Percentiles rank a stretch among this genome's conserved stretches.
phyloP scores from a whole-genome alignment of 2,888 invertebrate species.

The Hypomecis punctinalis region DNA sequence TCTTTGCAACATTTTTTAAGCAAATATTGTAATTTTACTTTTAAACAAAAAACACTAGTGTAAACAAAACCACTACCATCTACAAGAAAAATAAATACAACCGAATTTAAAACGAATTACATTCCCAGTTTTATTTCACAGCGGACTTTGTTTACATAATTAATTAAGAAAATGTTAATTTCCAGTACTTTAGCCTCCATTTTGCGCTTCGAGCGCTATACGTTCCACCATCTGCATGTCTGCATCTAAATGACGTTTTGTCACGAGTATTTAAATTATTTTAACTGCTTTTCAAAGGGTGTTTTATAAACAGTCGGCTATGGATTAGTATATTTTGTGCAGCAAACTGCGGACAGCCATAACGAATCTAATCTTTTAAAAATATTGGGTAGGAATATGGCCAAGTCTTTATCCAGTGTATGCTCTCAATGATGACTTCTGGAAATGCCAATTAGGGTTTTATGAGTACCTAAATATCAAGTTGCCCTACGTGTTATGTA shows the following conservation, averaged over 20 bases:
- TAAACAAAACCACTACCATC: neutral
- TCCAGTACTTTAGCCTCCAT: neutral
- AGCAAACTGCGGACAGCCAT: too few relatives aligned
- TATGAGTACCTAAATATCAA: too few relatives aligned
- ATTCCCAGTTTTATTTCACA: constrained; percentile 10
- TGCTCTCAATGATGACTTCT: too few relatives aligned
- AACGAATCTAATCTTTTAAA: too few relatives aligned
- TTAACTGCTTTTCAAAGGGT: constrained; percentile 4
- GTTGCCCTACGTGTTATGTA: too few relatives aligned
- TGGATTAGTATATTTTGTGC: too few relatives aligned
- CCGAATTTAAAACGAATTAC: neutral
- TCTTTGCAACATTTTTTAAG: too few relatives aligned
- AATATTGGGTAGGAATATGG: too few relatives aligned
- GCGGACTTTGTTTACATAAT: constrained; percentile 22
- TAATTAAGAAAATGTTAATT: constrained; percentile 24
- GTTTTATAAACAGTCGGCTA: too few relatives aligned
- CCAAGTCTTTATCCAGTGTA: too few relatives aligned
- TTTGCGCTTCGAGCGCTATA: constrained; percentile 16
- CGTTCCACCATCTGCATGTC: constrained; percentile 18
- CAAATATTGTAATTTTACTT: too few relatives aligned
- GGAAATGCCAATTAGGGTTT: too few relatives aligned
- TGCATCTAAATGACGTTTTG: constrained; percentile 20
- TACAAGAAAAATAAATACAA: neutral
- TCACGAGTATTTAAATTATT: constrained; percentile 17
- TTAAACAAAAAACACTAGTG: neutral